A percentile compares a stretch with the other conserved stretches of the same genome.
Conservation (phyloP, 53 echinoderm and acorn worm species). For the Henricia sp. region DNA sequence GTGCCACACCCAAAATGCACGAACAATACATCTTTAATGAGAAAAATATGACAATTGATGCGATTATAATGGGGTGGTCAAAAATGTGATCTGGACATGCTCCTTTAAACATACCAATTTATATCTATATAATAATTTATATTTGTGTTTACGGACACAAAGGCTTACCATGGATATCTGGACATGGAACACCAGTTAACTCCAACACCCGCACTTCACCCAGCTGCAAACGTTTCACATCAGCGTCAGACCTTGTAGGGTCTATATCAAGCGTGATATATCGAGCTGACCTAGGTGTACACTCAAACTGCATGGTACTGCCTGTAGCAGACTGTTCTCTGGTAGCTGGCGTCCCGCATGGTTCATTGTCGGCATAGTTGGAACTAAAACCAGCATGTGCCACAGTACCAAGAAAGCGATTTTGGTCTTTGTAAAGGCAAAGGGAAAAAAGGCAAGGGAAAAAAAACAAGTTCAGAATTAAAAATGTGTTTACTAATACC, state of each 20-base stretch:
- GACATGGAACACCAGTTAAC: too few species aligned
- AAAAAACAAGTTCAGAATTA: too few species aligned
- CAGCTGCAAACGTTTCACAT: neutral
- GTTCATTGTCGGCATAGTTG: slow-evolving; percentile 16
- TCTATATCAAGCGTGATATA: slow-evolving; percentile 26
- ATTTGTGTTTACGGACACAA: too few species aligned
- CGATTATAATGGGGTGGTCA: too few species aligned
- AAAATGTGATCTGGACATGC: too few species aligned
- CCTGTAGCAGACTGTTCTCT: slow-evolving; percentile 12
- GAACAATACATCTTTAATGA: too few species aligned
- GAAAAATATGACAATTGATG: too few species aligned
- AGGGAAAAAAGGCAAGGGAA: neutral
- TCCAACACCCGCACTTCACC: slow-evolving; percentile 22
- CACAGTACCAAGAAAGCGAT: neutral
- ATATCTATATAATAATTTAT: too few species aligned
- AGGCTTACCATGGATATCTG: slow-evolving; percentile 4
- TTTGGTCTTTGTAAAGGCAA: neutral
- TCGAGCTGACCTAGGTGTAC: slow-evolving; percentile 30
- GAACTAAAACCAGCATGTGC: neutral
- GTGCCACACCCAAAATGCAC: too few species aligned
- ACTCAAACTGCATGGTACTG: neutral
- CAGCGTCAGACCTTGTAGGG: neutral
- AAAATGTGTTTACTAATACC: too few species aligned
- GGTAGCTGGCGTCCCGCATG: slow-evolving; percentile 34
- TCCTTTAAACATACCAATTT: too few species aligned